Evolutionary conservation across 2,888 invertebrate species (phyloP).

Genomic region (Bellardia pandia): DNA sequence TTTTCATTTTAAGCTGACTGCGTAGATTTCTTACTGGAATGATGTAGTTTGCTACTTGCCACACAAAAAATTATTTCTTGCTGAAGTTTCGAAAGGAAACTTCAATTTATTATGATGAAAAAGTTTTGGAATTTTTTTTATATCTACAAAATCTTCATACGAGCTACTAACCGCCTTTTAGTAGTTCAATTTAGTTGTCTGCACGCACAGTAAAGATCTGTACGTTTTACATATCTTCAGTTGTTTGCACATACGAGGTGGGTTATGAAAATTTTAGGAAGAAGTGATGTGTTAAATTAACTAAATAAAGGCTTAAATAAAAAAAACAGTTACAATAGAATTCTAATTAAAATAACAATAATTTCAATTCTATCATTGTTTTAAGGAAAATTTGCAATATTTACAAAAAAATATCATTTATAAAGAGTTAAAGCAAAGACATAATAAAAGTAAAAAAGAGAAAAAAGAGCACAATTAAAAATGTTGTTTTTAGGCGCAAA

Average conservation of each 20-base stretch:
- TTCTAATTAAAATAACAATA: no score
- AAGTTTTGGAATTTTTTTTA: neutral
- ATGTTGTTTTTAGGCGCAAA: conserved; percentile 29
- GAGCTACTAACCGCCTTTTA: neutral
- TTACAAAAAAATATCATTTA: neutral
- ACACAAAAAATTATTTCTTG: neutral
- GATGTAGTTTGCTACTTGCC: conserved; percentile 16
- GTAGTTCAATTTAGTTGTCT: neutral
- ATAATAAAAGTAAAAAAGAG: neutral
- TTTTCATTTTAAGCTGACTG: conserved; percentile 22
- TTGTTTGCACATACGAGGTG: no score
- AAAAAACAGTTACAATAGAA: no score
- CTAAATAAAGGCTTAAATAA: no score
- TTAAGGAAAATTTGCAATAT: neutral
- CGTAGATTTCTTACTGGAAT: conserved; percentile 2
- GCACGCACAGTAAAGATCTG: neutral
- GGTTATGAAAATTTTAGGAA: no score
- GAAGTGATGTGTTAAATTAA: no score
- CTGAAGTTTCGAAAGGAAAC: conserved; percentile 1
- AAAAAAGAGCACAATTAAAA: conserved; percentile 39
- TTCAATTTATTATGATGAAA: neutral
- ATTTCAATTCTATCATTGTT: no score
- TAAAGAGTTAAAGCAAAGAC: conserved; percentile 1
- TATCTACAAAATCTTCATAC: neutral
- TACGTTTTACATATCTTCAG: neutral